These are phyloP conservation scores for Leptosomus discolor DNA, from an alignment of 2,113 vertebrate species.

Conservation along the genomic window DNA sequence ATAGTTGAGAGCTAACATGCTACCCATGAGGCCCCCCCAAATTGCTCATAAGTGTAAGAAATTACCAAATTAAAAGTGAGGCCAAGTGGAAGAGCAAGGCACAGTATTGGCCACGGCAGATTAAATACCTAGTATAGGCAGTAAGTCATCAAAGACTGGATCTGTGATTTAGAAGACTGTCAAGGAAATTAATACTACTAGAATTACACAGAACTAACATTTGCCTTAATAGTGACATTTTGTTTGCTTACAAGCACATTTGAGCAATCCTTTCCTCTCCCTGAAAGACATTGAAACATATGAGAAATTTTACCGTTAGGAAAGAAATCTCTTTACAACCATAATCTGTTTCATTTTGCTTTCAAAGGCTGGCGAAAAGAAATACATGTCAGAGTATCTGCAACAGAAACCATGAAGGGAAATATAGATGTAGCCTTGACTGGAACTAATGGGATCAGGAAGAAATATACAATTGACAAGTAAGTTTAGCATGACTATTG, in stretches of 20 bases:
- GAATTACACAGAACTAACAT: background rate
- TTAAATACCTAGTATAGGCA: background rate
- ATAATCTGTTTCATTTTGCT: background rate
- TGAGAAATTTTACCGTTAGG: background rate
- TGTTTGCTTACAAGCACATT: background rate
- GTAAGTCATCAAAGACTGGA: background rate
- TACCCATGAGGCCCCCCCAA: background rate
- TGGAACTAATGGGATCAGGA: constrained; percentile 44
- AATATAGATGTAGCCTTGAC: constrained; percentile 55
- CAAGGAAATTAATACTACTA: background rate
- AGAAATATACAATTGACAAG: constrained; percentile 31
- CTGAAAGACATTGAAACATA: background rate
- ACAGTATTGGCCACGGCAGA: background rate
- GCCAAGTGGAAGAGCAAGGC: background rate
- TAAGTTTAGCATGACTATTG: background rate
- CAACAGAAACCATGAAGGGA: constrained; percentile 11
- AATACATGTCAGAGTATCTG: constrained; percentile 33
- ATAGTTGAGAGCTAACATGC: background rate
- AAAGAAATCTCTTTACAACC: background rate
- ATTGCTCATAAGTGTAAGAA: background rate
- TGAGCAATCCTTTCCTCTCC: background rate
- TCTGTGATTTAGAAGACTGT: background rate
- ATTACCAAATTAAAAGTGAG: background rate
- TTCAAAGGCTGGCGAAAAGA: constrained; percentile 59
- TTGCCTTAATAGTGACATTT: background rate